Evolutionary conservation across 2,888 invertebrate species (phyloP).

Genomic region (Brachypalpus laphriformis): DNA sequence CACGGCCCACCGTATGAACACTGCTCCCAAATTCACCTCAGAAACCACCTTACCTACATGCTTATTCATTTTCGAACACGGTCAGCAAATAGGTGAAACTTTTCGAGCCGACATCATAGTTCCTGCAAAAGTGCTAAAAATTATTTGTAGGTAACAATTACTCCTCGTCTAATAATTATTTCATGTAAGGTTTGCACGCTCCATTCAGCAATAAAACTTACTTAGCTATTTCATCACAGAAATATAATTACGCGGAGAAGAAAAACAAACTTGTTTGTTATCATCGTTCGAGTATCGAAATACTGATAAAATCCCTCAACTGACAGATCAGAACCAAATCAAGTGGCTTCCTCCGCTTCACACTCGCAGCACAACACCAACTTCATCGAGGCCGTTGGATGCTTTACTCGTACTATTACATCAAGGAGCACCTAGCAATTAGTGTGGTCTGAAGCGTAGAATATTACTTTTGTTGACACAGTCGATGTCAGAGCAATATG

Average conservation of each 20-base stretch:
- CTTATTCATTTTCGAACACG: not conserved
- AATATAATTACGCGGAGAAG: not conserved
- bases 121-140: too few relatives aligned
- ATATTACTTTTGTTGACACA: not conserved
- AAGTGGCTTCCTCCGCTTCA: not conserved
- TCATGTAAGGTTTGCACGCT: not conserved
- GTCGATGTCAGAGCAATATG: constrained; percentile 83
- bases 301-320: constrained; percentile 21
- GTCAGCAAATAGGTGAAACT: not conserved
- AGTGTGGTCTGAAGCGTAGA: not conserved
- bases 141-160: too few relatives aligned
- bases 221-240: not conserved
- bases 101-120: not conserved
- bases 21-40: not conserved
- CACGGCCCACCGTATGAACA: not conserved
- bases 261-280: constrained; percentile 20
- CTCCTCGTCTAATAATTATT: not conserved
- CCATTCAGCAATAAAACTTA: not conserved
- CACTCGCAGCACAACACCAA: not conserved
- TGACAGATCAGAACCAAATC: not conserved
- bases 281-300: constrained; percentile 45
- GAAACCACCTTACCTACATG: not conserved
- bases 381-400: not conserved
- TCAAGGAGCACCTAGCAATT: not conserved
- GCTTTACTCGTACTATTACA: not conserved